Conservation (phyloP, 2,113 vertebrate species). For the Agapornis roseicollis region DNA sequence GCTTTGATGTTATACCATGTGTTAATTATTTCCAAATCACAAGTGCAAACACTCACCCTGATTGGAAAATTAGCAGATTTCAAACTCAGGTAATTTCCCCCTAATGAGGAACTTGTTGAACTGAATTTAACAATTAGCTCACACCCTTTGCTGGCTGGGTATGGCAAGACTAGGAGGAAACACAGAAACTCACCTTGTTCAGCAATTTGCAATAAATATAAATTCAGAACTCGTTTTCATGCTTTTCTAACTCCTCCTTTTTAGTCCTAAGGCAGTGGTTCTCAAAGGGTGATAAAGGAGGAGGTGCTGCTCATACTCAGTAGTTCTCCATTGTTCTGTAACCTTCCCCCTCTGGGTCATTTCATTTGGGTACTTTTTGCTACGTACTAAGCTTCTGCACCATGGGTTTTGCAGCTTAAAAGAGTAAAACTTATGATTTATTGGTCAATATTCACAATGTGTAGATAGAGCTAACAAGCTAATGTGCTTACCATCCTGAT, state of each 20-base stretch:
- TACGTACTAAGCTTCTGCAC: neutral
- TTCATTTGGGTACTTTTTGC: neutral
- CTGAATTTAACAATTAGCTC: conserved; percentile 83
- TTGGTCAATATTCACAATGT: neutral
- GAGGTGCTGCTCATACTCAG: neutral
- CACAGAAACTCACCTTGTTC: neutral
- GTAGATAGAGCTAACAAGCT: neutral
- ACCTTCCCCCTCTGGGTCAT: neutral
- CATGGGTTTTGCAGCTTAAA: neutral
- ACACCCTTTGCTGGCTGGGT: conserved; percentile 73
- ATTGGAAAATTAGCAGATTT: conserved; percentile 86
- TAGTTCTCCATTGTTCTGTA: neutral
- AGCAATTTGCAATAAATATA: neutral
- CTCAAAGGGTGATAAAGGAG: neutral
- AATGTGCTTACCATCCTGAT: neutral
- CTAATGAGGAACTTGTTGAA: conserved; percentile 86
- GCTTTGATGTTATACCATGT: conserved; percentile 76
- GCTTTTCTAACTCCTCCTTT: neutral
- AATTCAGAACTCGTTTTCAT: neutral
- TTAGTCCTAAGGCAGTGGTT: neutral
- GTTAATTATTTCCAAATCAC: conserved; percentile 83
- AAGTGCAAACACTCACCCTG: conserved; percentile 84
- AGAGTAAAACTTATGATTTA: neutral
- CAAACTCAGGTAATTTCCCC: conserved; percentile 80
- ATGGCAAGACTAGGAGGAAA: neutral